Conservation (phyloP, 2,797 vertebrate species). For the Acanthurus lineatus region DNA sequence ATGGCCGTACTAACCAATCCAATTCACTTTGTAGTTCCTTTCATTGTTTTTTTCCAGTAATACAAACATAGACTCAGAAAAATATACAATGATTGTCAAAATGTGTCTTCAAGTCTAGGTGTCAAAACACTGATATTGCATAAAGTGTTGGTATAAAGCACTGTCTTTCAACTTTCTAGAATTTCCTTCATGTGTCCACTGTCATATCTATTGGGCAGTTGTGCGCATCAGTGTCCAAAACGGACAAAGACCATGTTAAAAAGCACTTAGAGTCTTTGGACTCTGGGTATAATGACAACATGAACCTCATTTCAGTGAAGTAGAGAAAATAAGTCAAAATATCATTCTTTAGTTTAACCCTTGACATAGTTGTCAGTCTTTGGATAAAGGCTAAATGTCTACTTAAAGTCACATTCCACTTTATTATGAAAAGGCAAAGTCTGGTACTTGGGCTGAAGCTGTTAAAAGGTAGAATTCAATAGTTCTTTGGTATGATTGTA, state of each 20-base stretch:
- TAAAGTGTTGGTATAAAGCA: conserved; percentile 54
- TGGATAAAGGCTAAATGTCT: conserved; percentile 4
- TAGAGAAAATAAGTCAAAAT: conserved; percentile 21
- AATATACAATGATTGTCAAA: conserved; percentile 65
- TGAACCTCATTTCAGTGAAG: conserved; percentile 23
- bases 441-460: conserved; percentile 38
- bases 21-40: conserved; percentile 64
- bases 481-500: conserved; percentile 53
- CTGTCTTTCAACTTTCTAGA: conserved; percentile 25
- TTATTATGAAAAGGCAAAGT: conserved; percentile 7
- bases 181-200: conserved; percentile 40
- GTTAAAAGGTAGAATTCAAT: conserved; percentile 10
- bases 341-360: background rate
- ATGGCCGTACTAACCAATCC: conserved; percentile 58
- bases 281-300: conserved; percentile 17
- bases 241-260: conserved; percentile 46
- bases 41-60: conserved; percentile 81
- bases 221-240: conserved; percentile 57
- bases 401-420: conserved; percentile 27
- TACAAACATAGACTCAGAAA: conserved; percentile 71
- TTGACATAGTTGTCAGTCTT: conserved; percentile 9
- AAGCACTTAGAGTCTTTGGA: conserved; percentile 45
- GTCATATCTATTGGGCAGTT: conserved; percentile 47
- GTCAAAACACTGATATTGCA: conserved; percentile 71
- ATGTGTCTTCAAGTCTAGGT: conserved; percentile 80